Percentiles rank a stretch among this genome's conserved stretches.
phyloP scores from a whole-genome alignment of 2,888 invertebrate species.

The Trissolcus brochymenae region DNA sequence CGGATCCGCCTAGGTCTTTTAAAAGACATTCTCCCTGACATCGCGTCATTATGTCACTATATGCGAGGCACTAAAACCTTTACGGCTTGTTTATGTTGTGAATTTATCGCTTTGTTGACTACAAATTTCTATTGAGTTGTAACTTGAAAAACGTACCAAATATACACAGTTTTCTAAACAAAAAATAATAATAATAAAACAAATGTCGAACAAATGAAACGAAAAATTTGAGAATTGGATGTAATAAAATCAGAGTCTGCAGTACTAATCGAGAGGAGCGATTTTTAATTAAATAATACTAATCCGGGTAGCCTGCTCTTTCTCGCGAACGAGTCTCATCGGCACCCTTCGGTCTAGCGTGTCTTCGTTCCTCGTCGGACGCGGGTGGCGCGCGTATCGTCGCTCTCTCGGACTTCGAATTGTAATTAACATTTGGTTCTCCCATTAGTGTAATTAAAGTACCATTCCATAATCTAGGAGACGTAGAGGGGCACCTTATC shows the following conservation, averaged over 20 bases:
- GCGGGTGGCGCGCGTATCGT: slow-evolving; percentile 70
- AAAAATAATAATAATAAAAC: no score
- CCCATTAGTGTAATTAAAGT: slow-evolving; percentile 88
- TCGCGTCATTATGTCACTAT: slow-evolving; percentile 35
- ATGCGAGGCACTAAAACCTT: slow-evolving; percentile 68
- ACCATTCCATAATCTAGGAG: slow-evolving; percentile 81
- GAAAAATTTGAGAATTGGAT: slow-evolving; percentile 10
- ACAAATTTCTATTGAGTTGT: slow-evolving; percentile 15
- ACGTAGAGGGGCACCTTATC: slow-evolving; percentile 74
- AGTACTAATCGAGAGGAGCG: slow-evolving; percentile 63
- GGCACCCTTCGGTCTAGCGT: slow-evolving; percentile 61
- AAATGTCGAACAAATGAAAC: no score
- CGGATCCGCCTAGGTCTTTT: slow-evolving; percentile 48
- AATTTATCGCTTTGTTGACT: slow-evolving; percentile 27
- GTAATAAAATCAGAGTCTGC: slow-evolving; percentile 49
- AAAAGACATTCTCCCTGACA: slow-evolving; percentile 52
- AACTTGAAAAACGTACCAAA: no score
- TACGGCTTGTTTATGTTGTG: slow-evolving; percentile 71
- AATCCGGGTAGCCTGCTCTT: slow-evolving; percentile 70
- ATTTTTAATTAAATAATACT: slow-evolving; percentile 76
- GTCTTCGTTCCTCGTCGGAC: slow-evolving; percentile 60
- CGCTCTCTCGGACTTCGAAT: slow-evolving; percentile 82
- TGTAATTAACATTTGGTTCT: slow-evolving; percentile 86
- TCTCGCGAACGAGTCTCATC: slow-evolving; percentile 64
- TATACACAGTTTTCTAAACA: no score